Percentiles rank a stretch among this genome's conserved stretches.
Conservation (phyloP, 2,113 vertebrate species). For the Erythrolamprus reginae region DNA sequence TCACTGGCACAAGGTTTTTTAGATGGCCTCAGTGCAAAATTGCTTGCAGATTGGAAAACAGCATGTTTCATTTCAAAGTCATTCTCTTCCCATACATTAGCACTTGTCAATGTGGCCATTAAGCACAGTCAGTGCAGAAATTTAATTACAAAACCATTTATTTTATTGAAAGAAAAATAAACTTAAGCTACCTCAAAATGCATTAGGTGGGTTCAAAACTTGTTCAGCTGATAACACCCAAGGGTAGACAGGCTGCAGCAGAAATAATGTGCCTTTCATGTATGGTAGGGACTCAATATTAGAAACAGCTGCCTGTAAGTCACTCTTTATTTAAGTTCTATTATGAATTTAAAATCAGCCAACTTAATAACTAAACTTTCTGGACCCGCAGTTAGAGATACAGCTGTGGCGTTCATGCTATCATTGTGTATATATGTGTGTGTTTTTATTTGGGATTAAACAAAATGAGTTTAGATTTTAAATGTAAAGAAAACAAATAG, state of each 20-base stretch:
- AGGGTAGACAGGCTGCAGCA: slow-evolving; percentile 77
- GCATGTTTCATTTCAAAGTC: slow-evolving; percentile 89
- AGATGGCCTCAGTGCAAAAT: slow-evolving; percentile 82
- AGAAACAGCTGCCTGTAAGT: slow-evolving; percentile 87
- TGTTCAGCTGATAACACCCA: slow-evolving; percentile 95
- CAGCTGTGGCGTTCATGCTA: slow-evolving; percentile 65
- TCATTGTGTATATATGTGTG: slow-evolving; percentile 31
- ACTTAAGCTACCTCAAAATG: slow-evolving; percentile 86
- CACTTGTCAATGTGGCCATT: slow-evolving; percentile 96
- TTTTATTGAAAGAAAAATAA: slow-evolving; percentile 99
- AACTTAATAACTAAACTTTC: slow-evolving; percentile 86
- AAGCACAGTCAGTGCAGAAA: slow-evolving; percentile 86
- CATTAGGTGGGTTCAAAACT: slow-evolving; percentile 90
- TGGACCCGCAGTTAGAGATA: slow-evolving; percentile 69
- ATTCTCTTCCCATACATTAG: slow-evolving; percentile 89
- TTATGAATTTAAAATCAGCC: slow-evolving; percentile 86
- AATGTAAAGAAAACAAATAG: slow-evolving; percentile 68
- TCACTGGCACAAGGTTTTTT: slow-evolving; percentile 75
- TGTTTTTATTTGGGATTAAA: slow-evolving; percentile 14
- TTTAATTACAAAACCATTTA: slow-evolving; percentile 98
- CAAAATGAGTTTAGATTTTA: slow-evolving; percentile 61
- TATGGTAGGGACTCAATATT: slow-evolving; percentile 79
- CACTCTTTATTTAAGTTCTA: slow-evolving; percentile 90
- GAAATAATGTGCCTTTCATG: slow-evolving; percentile 88
- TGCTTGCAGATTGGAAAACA: slow-evolving; percentile 88